A percentile compares a stretch with the other conserved stretches of the same genome.
These are phyloP conservation scores for Drosophila kurseongensis DNA, from an alignment of 1,140 invertebrate species.

Conservation along the genomic window DNA sequence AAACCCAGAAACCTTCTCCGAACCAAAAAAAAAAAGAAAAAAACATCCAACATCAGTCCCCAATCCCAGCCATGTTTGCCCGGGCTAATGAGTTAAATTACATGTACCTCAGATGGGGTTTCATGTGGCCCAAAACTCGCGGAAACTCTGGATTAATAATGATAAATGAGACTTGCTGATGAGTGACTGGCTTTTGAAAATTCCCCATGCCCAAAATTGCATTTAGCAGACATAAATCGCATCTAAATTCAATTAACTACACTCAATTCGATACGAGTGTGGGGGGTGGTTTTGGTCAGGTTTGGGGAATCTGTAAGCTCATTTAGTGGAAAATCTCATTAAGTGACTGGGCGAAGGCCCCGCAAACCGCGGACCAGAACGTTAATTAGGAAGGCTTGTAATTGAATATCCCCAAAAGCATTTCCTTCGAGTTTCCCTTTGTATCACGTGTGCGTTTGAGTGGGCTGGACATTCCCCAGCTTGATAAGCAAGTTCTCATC, in stretches of 20 bases:
- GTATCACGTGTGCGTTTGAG: background rate
- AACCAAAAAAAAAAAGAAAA: background rate
- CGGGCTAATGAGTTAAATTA: constrained; percentile 67
- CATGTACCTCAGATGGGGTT: constrained; percentile 32
- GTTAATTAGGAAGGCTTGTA: constrained; percentile 57
- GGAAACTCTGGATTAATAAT: constrained; percentile 28
- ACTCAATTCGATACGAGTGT: constrained; percentile 30
- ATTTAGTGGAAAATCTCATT: constrained; percentile 54
- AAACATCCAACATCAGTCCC: too few relatives aligned
- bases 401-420: constrained; percentile 54
- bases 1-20: too few relatives aligned
- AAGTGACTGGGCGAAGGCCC: constrained; percentile 36
- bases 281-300: background rate
- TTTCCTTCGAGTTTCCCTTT: background rate
- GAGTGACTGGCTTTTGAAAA: constrained; percentile 28
- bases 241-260: constrained; percentile 56
- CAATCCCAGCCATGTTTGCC: constrained; percentile 27
- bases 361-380: constrained; percentile 33
- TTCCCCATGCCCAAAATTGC: constrained; percentile 18
- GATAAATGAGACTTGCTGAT: constrained; percentile 48
- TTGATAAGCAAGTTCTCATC: background rate
- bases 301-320: constrained; percentile 32
- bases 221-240: constrained; percentile 49
- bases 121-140: constrained; percentile 5
- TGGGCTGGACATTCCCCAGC: background rate